Percentiles rank a stretch among this genome's conserved stretches.
Conservation (phyloP, 2,888 invertebrate species). For the Celastrina argiolus region DNA sequence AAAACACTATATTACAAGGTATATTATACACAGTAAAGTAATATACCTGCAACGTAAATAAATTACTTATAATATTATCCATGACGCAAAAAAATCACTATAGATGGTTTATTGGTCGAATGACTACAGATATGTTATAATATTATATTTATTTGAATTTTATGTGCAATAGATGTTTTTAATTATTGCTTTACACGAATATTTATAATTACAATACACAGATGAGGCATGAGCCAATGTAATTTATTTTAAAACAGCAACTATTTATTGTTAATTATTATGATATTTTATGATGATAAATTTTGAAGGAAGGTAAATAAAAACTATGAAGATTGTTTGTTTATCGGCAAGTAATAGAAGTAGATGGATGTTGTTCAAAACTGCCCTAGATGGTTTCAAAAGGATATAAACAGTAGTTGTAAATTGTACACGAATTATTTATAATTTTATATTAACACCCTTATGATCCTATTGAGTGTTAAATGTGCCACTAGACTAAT, state of each 20-base stretch:
- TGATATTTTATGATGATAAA: neutral
- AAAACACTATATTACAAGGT: conserved; percentile 99
- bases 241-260: neutral
- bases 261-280: neutral
- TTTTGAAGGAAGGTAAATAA: neutral
- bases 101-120: no score
- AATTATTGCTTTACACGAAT: neutral
- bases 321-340: neutral
- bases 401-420: neutral
- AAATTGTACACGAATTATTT: neutral
- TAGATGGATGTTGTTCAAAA: neutral
- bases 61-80: conserved; percentile 34
- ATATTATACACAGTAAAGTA: conserved; percentile 89
- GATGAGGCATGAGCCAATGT: neutral
- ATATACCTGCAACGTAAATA: conserved; percentile 24
- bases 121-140: neutral
- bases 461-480: conserved; percentile 14
- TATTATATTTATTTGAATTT: conserved; percentile 1
- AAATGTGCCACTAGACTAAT: conserved; percentile 18
- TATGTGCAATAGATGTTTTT: neutral
- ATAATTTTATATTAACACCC: conserved; percentile 11
- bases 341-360: neutral
- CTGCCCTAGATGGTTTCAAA: neutral
- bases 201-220: neutral
- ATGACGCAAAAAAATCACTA: conserved; percentile 39